These are phyloP conservation scores for Natrix natrix DNA, from an alignment of 2,797 vertebrate genomes.

Conservation along the genomic window DNA sequence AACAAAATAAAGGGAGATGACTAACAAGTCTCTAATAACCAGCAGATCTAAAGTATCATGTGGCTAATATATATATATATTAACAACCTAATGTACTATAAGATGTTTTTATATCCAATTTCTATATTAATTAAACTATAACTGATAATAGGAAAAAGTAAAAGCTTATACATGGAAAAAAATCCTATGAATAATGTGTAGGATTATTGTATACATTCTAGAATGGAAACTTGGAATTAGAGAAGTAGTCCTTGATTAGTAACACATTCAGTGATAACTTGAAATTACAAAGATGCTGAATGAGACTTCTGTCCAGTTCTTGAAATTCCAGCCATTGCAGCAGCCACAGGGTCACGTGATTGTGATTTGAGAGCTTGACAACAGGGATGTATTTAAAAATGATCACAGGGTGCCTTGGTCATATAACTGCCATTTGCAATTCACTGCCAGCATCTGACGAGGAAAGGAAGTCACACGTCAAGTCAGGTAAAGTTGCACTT, in stretches of 20 bases:
- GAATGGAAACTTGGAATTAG: not conserved
- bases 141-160: too few species aligned
- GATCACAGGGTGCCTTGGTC: not conserved
- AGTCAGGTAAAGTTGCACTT: not conserved
- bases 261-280: not conserved
- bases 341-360: not conserved
- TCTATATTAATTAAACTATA: not conserved
- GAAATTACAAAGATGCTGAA: not conserved
- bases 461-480: not conserved
- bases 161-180: not conserved
- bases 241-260: not conserved
- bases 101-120: not conserved
- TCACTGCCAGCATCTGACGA: not conserved
- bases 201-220: not conserved
- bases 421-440: not conserved
- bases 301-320: not conserved
- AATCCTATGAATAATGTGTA: not conserved
- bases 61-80: not conserved
- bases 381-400: not conserved
- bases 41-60: not conserved
- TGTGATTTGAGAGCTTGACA: not conserved
- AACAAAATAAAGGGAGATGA: not conserved
- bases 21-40: not conserved
- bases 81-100: not conserved
- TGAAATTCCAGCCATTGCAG: not conserved